Base-by-base conservation (phyloP, 92 coral and sea anemone genomes). In the Siderastrea radians region DNA sequence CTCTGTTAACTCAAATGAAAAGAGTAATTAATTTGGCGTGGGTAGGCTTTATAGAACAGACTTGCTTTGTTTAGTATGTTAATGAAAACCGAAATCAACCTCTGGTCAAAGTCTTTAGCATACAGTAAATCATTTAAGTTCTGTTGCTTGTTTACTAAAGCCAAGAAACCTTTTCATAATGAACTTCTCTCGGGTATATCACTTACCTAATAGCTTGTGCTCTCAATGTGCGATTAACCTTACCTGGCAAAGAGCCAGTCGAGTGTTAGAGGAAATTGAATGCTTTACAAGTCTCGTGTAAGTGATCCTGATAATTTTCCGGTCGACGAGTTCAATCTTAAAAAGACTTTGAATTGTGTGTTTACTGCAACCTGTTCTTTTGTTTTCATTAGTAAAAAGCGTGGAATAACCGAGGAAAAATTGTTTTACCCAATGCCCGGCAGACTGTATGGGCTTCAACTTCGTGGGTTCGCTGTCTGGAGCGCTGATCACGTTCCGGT, bases 341-440 rank as follows among this genome's bases (percentile, higher is more conserved):
- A 69, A 81, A 51, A n/a, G 62, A 84, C 62, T 49, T 69, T 59
- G 47, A 84, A 61, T 74, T 44, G 47, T 84, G 50, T 84, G 72
- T 61, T 62, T 52, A 73, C 74, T 73, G 62, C 61, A 49, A 62
- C 38, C 80, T 60, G 15, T 74, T 73, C 49, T 43, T 72, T 59
- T 83, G 73, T 84, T 49, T 63, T 49, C 5, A 50, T 74, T 8
- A 43, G 14, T 49, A 61, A 73, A 74, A 61, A 74, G 17, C 72
- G 43, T 45, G 10, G 44, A 79, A 44, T 44, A 2, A 70, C 13
- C 1, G 17, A 44, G 51, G 13, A 81, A 43, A 53, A 15, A 11
- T 14, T 46, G 45, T 4, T 13, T 44, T 46, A 49, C 10, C 53
- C 16, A 4, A 6, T 5, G 19, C 2, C 64, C 16, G 64, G 13